Percentiles rank a stretch among this genome's conserved stretches.
These are phyloP conservation scores for Eurosta solidaginis DNA, from an alignment of 1,140 invertebrate species.

Conservation along the genomic window DNA sequence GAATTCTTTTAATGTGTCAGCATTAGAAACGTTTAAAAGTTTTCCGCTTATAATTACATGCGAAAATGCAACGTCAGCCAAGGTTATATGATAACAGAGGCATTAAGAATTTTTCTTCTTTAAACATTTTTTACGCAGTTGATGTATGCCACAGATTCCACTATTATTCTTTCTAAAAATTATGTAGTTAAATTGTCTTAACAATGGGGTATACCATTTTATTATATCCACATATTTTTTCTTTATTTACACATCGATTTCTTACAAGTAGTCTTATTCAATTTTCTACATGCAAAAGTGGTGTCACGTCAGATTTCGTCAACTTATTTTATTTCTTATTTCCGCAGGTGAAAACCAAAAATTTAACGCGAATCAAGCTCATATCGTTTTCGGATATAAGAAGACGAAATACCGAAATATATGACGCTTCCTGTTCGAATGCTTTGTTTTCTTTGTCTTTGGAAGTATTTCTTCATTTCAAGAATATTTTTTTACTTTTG, in stretches of 20 bases:
- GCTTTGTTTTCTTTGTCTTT: background rate
- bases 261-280: background rate
- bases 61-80: no score
- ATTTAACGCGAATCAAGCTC: slow-evolving; percentile 59
- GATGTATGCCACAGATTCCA: no score
- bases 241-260: background rate
- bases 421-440: no score
- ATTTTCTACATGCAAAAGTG: background rate
- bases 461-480: background rate
- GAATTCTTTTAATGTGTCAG: no score
- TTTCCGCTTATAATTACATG: no score
- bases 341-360: slow-evolving; percentile 33
- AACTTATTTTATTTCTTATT: slow-evolving; percentile 3
- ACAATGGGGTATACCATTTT: background rate
- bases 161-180: no score
- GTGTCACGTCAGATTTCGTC: background rate
- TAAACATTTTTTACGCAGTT: no score
- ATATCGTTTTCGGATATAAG: slow-evolving; percentile 60
- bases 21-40: no score
- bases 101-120: no score
- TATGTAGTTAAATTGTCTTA: no score
- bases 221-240: background rate
- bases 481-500: no score
- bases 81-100: no score
- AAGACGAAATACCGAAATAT: slow-evolving; percentile 58